phyloP scores from a whole-genome alignment of 1,140 invertebrate genomes.

The Drosophila mojavensis region DNA sequence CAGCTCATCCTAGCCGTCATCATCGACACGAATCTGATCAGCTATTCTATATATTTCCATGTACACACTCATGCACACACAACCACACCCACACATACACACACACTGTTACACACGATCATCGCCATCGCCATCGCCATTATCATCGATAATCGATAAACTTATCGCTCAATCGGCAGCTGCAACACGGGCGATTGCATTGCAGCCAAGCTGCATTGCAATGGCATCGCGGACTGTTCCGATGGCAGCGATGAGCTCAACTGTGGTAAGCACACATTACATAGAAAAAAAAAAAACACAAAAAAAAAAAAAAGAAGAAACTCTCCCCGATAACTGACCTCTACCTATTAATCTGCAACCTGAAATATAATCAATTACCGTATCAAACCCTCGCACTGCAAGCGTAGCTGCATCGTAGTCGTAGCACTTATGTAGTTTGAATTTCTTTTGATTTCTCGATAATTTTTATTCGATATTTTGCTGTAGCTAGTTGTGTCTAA shows the following conservation, averaged over 20 bases:
- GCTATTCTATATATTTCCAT: constrained; percentile 27
- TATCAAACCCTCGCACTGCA: constrained; percentile 9
- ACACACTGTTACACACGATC: constrained; percentile 15
- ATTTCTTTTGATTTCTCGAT: constrained; percentile 1
- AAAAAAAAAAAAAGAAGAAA: not conserved
- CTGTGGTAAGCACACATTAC: constrained; percentile 84
- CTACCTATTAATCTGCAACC: not conserved
- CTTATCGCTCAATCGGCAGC: constrained; percentile 48
- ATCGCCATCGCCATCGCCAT: constrained; percentile 32
- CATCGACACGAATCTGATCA: constrained; percentile 9
- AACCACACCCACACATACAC: constrained; percentile 28
- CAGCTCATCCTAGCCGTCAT: not conserved
- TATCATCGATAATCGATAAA: constrained; percentile 20
- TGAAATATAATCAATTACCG: not conserved
- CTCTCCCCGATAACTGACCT: not conserved
- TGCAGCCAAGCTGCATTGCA: constrained; percentile 86
- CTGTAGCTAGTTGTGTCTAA: constrained; percentile 16
- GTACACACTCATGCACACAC: constrained; percentile 17
- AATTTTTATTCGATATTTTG: not conserved
- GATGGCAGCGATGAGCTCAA: constrained; percentile 90
- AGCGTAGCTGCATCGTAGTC: constrained; percentile 15
- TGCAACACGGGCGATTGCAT: constrained; percentile 84
- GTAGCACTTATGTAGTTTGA: not conserved
- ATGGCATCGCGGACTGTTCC: constrained; percentile 88
- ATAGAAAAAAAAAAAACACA: not conserved